These are phyloP conservation scores for Buceros bicornis DNA, from an alignment of 2,797 vertebrate genomes.

Conservation along the genomic window DNA sequence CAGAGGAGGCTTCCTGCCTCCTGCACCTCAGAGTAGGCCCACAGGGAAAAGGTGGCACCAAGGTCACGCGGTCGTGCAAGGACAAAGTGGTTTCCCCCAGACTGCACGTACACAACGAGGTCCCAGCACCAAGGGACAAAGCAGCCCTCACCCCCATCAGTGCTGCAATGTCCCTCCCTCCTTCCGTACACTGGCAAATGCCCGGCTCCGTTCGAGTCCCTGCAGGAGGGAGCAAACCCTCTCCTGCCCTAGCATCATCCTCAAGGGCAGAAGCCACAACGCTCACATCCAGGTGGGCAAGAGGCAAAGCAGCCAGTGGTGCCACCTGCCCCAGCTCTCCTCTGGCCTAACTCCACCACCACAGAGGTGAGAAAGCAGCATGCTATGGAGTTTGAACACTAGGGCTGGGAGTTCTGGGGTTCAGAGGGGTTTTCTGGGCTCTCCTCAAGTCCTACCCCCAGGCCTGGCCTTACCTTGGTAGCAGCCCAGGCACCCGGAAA, in stretches of 20 bases:
- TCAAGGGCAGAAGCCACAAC: background rate
- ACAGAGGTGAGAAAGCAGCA: accelerated
- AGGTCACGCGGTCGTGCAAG: accelerated
- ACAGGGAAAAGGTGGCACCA: background rate
- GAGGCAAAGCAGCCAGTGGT: background rate
- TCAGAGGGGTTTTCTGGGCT: background rate
- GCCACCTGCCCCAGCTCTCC: background rate
- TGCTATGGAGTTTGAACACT: accelerated
- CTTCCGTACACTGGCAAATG: accelerated
- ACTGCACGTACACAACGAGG: accelerated
- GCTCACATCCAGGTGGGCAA: accelerated
- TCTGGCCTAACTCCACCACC: background rate
- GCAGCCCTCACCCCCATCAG: accelerated
- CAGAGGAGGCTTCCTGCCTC: background rate
- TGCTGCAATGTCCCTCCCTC: accelerated
- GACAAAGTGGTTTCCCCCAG: accelerated
- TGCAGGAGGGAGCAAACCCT: background rate
- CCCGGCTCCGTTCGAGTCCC: accelerated
- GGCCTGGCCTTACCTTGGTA: conserved; percentile 79
- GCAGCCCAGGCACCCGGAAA: conserved; percentile 71
- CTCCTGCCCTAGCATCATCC: background rate
- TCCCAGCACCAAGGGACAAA: accelerated
- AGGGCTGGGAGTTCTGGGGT: background rate
- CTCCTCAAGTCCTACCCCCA: background rate
- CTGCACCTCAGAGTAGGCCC: accelerated